Conservation (phyloP, 2,113 vertebrate species). For the Megaceryle torquata region DNA sequence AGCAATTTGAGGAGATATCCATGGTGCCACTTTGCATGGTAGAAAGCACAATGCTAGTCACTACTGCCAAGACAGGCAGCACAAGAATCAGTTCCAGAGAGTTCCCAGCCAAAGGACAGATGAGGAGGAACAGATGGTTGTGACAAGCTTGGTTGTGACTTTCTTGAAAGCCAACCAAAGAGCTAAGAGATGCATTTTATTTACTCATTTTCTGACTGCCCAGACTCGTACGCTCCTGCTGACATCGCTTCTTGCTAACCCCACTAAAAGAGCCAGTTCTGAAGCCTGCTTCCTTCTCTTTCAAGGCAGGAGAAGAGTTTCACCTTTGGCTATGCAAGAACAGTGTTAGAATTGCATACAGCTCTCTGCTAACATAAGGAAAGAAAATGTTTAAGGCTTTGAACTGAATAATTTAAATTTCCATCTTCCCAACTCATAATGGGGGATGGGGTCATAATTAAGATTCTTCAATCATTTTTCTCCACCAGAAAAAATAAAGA, state of each 20-base stretch:
- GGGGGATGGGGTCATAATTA: background rate
- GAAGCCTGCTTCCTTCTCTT: background rate
- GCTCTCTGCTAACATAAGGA: background rate
- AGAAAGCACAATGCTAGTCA: background rate
- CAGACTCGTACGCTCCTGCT: background rate
- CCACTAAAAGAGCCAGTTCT: background rate
- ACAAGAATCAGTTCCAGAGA: background rate
- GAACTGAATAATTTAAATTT: background rate
- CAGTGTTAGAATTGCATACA: background rate
- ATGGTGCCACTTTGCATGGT: background rate
- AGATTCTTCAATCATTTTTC: background rate
- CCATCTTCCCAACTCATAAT: background rate
- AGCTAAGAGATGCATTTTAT: background rate
- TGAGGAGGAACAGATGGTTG: background rate
- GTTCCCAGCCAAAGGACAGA: background rate
- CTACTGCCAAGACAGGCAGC: background rate
- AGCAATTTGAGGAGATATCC: background rate
- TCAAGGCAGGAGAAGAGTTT: background rate
- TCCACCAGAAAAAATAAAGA: background rate
- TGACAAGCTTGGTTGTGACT: background rate
- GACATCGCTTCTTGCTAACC: no score
- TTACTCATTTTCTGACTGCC: background rate
- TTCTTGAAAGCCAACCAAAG: background rate
- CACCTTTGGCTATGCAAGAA: background rate
- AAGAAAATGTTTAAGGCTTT: background rate